These are phyloP conservation scores for Hylyphantes graminicola DNA, from an alignment of 1,140 invertebrate species.

Conservation along the genomic window DNA sequence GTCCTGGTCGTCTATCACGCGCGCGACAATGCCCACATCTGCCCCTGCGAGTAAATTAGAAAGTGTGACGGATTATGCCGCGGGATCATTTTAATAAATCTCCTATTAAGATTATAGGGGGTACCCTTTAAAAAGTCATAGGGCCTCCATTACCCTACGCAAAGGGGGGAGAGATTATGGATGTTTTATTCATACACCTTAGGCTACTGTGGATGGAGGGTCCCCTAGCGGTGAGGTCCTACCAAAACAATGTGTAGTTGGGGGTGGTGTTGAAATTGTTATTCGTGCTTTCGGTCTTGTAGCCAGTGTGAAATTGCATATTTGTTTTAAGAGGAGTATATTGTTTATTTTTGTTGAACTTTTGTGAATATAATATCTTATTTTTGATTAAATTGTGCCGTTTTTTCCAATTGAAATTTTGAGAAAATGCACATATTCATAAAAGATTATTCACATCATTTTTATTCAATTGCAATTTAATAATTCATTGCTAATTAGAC, in stretches of 20 bases:
- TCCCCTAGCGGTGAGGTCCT: constrained; percentile 3
- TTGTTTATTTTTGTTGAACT: too few species aligned
- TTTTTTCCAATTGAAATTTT: too few species aligned
- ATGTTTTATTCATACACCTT: constrained; percentile 60
- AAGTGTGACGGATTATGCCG: constrained; percentile 61
- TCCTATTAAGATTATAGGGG: constrained; percentile 60
- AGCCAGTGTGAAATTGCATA: too few species aligned
- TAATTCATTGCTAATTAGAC: too few species aligned
- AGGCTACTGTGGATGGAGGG: not conserved
- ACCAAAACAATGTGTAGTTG: constrained; percentile 48
- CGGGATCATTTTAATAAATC: constrained; percentile 61
- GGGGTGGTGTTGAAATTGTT: not conserved
- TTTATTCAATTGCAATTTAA: too few species aligned
- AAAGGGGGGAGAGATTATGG: constrained; percentile 46
- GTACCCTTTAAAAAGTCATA: constrained; percentile 42
- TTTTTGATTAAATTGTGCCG: too few species aligned
- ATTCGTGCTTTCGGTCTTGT: too few species aligned
- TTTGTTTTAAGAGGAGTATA: too few species aligned
- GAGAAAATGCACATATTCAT: too few species aligned
- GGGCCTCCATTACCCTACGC: constrained; percentile 31
- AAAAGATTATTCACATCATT: too few species aligned
- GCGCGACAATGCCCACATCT: constrained; percentile 37
- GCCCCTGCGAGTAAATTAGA: constrained; percentile 58
- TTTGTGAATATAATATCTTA: too few species aligned
- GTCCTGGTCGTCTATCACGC: constrained; percentile 28